Conservation (phyloP, 1,140 invertebrate species). For the Aphaenogaster floridana region DNA sequence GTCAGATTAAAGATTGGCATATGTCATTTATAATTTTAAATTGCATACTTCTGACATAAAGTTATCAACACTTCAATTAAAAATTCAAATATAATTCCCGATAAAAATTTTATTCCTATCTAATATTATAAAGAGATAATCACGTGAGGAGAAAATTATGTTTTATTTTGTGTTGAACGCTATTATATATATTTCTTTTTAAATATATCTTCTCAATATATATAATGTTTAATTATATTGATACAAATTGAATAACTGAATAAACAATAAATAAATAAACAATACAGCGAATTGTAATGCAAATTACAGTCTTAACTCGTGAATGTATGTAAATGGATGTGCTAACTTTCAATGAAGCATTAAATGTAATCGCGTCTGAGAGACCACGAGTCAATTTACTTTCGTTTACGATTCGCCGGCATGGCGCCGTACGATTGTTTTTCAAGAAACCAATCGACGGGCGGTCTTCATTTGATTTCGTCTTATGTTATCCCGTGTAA, state of each 20-base stretch:
- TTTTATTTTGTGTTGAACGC: neutral
- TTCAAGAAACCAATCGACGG: constrained; percentile 47
- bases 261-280: neutral
- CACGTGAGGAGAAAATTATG: neutral
- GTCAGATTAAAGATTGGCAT: neutral
- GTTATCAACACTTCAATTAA: neutral
- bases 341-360: neutral
- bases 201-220: neutral
- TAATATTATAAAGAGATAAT: neutral
- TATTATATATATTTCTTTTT: neutral
- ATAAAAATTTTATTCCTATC: neutral
- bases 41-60: neutral
- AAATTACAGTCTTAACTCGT: neutral
- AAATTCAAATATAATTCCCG: neutral
- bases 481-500: constrained; percentile 49
- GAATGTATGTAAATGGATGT: constrained; percentile 24
- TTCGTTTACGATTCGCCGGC: constrained; percentile 39
- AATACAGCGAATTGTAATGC: neutral
- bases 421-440: constrained; percentile 5
- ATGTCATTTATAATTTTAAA: neutral
- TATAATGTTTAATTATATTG: neutral
- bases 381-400: constrained; percentile 24
- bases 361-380: constrained; percentile 20
- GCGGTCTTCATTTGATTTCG: constrained; percentile 56
- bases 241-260: neutral